Conservation (phyloP, 2,888 invertebrate species). For the Pristionchus maxplancki region DNA sequence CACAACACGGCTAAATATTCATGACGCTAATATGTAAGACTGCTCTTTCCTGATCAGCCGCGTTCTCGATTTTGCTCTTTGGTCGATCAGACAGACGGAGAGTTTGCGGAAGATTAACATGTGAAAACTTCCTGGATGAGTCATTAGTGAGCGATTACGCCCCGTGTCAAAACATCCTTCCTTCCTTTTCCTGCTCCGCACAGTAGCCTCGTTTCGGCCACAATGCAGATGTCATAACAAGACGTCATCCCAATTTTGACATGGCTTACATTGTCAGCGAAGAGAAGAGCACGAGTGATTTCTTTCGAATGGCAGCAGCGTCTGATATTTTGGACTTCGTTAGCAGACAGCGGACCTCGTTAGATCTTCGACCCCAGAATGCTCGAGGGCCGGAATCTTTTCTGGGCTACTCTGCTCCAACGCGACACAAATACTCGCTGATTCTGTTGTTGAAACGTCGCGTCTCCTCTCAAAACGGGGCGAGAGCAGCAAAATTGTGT, state of each 20-base stretch:
- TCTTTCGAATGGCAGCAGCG: too few relatives aligned
- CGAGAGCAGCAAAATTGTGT: neutral
- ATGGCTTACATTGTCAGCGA: too few relatives aligned
- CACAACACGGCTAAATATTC: neutral
- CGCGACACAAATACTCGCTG: constrained; percentile 4
- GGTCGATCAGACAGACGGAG: neutral
- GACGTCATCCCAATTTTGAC: too few relatives aligned
- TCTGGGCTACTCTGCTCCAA: neutral
- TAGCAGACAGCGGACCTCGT: neutral
- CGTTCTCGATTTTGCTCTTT: neutral
- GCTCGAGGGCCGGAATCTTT: neutral
- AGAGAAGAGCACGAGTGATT: too few relatives aligned
- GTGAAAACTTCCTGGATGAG: neutral
- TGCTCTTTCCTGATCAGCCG: neutral
- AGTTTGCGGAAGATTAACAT: neutral
- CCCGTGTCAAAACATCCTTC: neutral
- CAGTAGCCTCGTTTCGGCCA: neutral
- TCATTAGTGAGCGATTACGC: neutral
- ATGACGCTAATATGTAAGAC: neutral
- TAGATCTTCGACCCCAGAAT: neutral
- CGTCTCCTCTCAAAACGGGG: neutral
- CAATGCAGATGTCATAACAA: neutral
- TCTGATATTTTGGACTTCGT: too few relatives aligned
- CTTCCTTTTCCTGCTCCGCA: neutral
- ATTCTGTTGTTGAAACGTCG: neutral